Percentiles rank a stretch among this genome's conserved stretches.
Evolutionary conservation across 2,888 invertebrate genomes (phyloP).

Genomic region (Omphaloscelis lunosa): DNA sequence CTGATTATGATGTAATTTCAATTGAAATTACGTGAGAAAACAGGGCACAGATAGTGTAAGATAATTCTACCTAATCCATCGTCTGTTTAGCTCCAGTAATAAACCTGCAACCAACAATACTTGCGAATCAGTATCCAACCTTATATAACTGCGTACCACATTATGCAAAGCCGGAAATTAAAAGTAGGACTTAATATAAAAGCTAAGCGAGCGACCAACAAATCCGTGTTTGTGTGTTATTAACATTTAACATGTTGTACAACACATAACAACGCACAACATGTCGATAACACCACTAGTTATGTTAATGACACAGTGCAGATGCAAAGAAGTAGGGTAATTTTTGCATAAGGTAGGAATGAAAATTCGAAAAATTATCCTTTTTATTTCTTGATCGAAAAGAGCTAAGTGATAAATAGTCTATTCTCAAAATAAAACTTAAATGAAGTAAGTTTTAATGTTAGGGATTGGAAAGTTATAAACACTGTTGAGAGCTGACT

Average conservation of each 20-base stretch:
- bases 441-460: background rate
- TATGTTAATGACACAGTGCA: constrained; percentile 30
- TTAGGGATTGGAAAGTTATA: background rate
- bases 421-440: background rate
- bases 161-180: constrained; percentile 59
- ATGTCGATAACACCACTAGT: constrained; percentile 56
- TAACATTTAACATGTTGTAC: constrained; percentile 68
- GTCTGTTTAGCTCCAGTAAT: background rate
- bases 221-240: constrained; percentile 66
- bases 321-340: constrained; percentile 28
- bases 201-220: constrained; percentile 48
- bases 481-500: background rate
- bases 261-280: constrained; percentile 58
- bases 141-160: constrained; percentile 40
- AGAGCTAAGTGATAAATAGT: too few species aligned
- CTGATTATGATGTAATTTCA: background rate
- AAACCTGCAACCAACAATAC: constrained; percentile 49
- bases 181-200: constrained; percentile 56
- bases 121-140: constrained; percentile 15
- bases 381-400: background rate
- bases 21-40: background rate
- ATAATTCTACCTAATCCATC: constrained; percentile 20
- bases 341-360: too few species aligned
- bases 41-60: too few species aligned
- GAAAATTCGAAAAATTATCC: background rate